A percentile compares a stretch with the other conserved stretches of the same genome.
These are phyloP conservation scores for Deilephila elpenor DNA, from an alignment of 2,888 invertebrate genomes.

Conservation along the genomic window DNA sequence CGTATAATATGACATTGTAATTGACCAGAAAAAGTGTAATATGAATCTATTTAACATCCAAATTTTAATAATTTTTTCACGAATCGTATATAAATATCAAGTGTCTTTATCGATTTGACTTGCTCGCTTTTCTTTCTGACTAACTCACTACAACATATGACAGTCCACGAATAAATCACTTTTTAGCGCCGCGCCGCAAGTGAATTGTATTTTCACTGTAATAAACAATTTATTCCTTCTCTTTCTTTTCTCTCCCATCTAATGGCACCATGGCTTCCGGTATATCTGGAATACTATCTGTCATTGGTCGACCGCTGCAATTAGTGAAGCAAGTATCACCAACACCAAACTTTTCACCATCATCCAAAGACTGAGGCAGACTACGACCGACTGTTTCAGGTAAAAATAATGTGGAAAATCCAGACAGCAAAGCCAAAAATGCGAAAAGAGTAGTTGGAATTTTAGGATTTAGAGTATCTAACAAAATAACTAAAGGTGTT, in stretches of 20 bases:
- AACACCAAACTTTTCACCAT: constrained; percentile 92
- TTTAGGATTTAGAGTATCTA: constrained; percentile 91
- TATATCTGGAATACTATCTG: constrained; percentile 63
- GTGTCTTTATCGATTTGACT: not conserved
- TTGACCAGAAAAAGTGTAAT: constrained; percentile 17
- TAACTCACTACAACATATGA: not conserved
- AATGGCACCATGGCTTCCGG: constrained; percentile 79
- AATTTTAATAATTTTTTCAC: not conserved
- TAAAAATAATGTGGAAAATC: constrained; percentile 88
- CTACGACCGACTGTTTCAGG: constrained; percentile 93
- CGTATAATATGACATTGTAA: not conserved
- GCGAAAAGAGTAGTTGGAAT: constrained; percentile 92
- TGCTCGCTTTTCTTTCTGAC: not conserved
- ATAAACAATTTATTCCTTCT: constrained; percentile 42
- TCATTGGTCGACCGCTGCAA: constrained; percentile 81
- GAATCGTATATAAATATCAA: not conserved
- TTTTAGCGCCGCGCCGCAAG: not conserved
- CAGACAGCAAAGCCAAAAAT: constrained; percentile 89
- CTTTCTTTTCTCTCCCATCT: constrained; percentile 67
- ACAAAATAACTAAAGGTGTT: constrained; percentile 90
- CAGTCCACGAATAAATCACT: not conserved
- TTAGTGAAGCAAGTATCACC: constrained; percentile 92
- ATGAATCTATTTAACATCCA: constrained; percentile 15
- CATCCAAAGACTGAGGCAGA: constrained; percentile 92
- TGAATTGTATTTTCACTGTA: not conserved